A percentile compares a stretch with the other conserved stretches of the same genome.
These are phyloP conservation scores for Notodonta ziczac DNA, from an alignment of 2,888 invertebrate species.

Conservation along the genomic window DNA sequence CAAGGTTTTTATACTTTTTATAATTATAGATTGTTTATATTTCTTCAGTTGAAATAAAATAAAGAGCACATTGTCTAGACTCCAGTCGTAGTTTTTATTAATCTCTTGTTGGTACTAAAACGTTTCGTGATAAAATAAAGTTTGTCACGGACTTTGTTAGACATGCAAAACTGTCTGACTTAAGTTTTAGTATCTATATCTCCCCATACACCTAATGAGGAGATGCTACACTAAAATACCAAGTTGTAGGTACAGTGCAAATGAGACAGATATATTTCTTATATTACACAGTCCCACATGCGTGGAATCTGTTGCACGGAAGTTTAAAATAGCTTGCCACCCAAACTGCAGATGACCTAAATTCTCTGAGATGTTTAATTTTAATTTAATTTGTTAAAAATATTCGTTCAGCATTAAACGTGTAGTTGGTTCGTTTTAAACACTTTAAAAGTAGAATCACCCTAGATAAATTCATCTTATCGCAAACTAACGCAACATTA, in stretches of 20 bases:
- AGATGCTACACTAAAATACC: constrained; percentile 4
- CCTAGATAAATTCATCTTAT: too few relatives aligned
- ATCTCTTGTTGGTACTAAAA: background rate
- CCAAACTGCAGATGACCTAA: constrained; percentile 64
- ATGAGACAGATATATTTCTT: constrained; percentile 22
- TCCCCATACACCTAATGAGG: background rate
- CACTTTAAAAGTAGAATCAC: too few relatives aligned
- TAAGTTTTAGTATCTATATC: too few relatives aligned
- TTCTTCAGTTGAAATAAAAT: background rate
- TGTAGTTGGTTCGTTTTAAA: too few relatives aligned
- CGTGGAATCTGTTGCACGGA: constrained; percentile 49
- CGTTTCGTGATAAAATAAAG: background rate
- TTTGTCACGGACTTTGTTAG: background rate
- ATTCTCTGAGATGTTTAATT: constrained; percentile 51
- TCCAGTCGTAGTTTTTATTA: background rate
- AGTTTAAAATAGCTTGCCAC: constrained; percentile 73
- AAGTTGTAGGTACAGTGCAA: constrained; percentile 20
- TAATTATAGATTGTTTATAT: background rate
- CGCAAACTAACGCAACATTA: background rate
- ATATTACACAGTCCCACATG: constrained; percentile 25
- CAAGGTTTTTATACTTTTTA: constrained; percentile 1
- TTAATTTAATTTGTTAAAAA: constrained; percentile 42
- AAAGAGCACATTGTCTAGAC: background rate
- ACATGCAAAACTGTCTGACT: background rate
- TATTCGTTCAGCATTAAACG: background rate